Conservation (phyloP, 2,113 vertebrate species). For the Candoia aspera region DNA sequence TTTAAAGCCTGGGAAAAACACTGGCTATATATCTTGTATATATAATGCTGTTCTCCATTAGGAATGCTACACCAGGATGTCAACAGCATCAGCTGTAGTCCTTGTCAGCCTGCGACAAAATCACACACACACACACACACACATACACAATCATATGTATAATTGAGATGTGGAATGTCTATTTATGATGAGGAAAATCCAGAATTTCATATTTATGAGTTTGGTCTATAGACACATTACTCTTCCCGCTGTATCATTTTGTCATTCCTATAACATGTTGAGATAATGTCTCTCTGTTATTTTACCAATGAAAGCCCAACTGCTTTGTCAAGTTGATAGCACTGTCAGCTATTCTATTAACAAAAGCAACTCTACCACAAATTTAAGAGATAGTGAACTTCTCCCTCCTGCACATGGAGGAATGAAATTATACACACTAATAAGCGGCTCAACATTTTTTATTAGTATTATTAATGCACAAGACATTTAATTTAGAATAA, state of each 20-base stretch:
- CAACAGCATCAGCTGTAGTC: conserved; percentile 8
- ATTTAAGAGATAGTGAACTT: conserved; percentile 37
- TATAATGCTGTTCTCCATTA: neutral
- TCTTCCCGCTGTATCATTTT: conserved; percentile 44
- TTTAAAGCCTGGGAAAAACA: neutral
- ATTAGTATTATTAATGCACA: conserved; percentile 16
- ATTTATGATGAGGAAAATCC: conserved; percentile 35
- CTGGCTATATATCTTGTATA: neutral
- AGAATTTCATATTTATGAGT: conserved; percentile 45
- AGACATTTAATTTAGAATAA: conserved; percentile 24
- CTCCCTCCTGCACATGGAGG: conserved; percentile 28
- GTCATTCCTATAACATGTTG: conserved; percentile 40
- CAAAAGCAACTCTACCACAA: conserved; percentile 37
- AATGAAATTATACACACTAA: conserved; percentile 43
- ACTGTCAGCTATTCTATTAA: conserved; percentile 34
- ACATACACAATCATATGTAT: conserved; percentile 21
- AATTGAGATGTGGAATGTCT: conserved; percentile 3
- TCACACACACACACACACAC: conserved; percentile 33
- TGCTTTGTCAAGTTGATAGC: conserved; percentile 1
- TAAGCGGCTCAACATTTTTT: conserved; percentile 27
- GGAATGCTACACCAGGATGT: conserved; percentile 3
- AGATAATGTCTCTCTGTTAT: conserved; percentile 50
- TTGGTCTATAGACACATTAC: conserved; percentile 45
- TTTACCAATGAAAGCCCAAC: conserved; percentile 44
- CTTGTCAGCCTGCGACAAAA: conserved; percentile 37